These are phyloP conservation scores for Agelastica alni DNA, from an alignment of 2,888 invertebrate genomes.

Conservation along the genomic window DNA sequence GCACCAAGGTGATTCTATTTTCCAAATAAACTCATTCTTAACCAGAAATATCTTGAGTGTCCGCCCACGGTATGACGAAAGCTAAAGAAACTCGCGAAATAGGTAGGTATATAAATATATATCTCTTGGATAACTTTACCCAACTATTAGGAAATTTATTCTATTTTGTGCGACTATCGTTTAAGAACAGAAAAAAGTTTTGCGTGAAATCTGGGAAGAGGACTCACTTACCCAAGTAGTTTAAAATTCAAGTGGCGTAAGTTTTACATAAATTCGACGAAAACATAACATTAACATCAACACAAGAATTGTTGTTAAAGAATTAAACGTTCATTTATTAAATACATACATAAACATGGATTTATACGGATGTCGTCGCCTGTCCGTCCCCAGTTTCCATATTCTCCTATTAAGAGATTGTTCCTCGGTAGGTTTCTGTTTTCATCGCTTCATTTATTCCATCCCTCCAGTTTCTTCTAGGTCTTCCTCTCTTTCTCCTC, in stretches of 20 bases:
- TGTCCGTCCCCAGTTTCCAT: no score
- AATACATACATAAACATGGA: no score
- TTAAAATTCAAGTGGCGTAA: no score
- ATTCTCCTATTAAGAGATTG: no score
- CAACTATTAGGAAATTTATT: constrained; percentile 17
- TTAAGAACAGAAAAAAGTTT: constrained; percentile 8
- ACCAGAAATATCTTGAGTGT: constrained; percentile 25
- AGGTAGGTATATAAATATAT: constrained; percentile 13
- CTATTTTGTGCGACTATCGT: constrained; percentile 5
- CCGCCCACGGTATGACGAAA: constrained; percentile 23
- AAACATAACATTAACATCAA: no score
- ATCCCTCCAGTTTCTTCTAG: no score
- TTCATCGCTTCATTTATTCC: no score
- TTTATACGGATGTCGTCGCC: no score
- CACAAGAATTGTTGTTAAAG: no score
- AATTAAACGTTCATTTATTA: not conserved
- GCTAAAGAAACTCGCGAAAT: constrained; percentile 19
- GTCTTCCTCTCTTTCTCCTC: no score
- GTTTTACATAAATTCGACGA: no score
- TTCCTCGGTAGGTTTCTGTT: no score
- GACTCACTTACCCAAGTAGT: not conserved
- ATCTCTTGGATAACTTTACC: constrained; percentile 19
- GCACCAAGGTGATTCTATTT: constrained; percentile 18
- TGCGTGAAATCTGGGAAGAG: constrained; percentile 1
- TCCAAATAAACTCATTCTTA: constrained; percentile 23